Conservation (phyloP, 2,797 vertebrate genomes). For the Acanthis flammea region DNA sequence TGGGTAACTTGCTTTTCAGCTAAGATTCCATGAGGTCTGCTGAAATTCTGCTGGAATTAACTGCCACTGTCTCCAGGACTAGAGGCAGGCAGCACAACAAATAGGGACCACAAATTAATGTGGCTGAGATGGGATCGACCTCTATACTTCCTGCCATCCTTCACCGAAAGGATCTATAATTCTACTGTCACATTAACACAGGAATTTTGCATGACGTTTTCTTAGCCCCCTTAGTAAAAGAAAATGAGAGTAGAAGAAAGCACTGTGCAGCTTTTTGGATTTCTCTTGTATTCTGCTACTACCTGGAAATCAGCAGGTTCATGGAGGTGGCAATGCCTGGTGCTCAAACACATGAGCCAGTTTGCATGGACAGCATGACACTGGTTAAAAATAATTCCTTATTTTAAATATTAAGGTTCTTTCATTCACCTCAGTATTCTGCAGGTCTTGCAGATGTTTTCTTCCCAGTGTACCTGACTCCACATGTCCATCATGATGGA, state of each 20-base stretch:
- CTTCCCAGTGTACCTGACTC: background rate
- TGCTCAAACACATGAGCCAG: accelerated
- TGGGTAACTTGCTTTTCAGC: background rate
- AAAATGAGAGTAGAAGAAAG: background rate
- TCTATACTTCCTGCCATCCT: background rate
- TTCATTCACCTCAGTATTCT: background rate
- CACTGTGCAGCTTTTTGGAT: background rate
- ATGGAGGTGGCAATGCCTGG: background rate
- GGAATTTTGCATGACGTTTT: background rate
- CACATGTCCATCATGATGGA: accelerated
- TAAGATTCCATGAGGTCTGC: background rate
- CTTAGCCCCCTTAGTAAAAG: background rate
- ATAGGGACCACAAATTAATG: background rate
- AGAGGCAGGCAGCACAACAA: background rate
- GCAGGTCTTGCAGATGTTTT: background rate
- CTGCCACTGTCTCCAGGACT: background rate
- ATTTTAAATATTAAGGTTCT: background rate
- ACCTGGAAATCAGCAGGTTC: background rate
- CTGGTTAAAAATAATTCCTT: background rate
- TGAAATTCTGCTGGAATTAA: background rate
- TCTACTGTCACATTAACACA: background rate
- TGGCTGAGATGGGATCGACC: background rate
- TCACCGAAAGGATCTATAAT: background rate
- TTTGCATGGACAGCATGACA: accelerated
- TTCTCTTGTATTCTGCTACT: background rate